Percentiles rank a stretch among this genome's conserved stretches.
These are phyloP conservation scores for Drosophila kurseongensis DNA, from an alignment of 1,140 invertebrate species.

Conservation along the genomic window DNA sequence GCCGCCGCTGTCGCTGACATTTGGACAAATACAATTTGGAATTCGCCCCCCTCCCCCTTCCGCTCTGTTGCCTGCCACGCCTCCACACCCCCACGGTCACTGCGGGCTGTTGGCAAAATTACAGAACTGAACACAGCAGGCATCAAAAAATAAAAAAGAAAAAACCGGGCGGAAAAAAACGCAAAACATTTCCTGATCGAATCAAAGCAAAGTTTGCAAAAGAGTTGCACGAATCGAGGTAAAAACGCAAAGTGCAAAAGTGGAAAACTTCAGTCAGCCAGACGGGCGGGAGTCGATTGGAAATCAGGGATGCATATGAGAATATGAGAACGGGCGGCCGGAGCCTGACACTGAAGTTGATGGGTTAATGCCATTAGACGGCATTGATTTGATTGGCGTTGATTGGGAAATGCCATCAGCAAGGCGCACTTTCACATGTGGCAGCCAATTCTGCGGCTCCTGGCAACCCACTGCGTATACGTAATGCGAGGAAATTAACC, in stretches of 20 bases:
- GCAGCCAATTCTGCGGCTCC: slow-evolving; percentile 6
- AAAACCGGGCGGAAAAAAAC: slow-evolving; percentile 29
- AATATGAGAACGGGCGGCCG: slow-evolving; percentile 1
- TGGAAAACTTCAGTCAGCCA: slow-evolving; percentile 33
- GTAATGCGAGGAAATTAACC: slow-evolving; percentile 26
- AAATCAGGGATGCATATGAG: slow-evolving; percentile 43
- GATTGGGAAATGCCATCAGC: slow-evolving; percentile 74
- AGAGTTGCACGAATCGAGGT: slow-evolving; percentile 39
- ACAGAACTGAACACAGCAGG: slow-evolving; percentile 46
- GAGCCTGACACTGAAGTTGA: slow-evolving; percentile 71
- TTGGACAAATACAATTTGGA: slow-evolving; percentile 68
- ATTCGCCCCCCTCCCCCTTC: slow-evolving; percentile 8
- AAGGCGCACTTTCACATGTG: slow-evolving; percentile 2
- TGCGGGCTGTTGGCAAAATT: slow-evolving; percentile 57
- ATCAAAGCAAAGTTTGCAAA: slow-evolving; percentile 69
- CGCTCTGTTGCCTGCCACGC: slow-evolving; percentile 16
- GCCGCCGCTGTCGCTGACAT: slow-evolving; percentile 49
- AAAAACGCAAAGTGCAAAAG: slow-evolving; percentile 39
- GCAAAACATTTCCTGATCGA: slow-evolving; percentile 75
- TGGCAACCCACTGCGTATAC: slow-evolving; percentile 26
- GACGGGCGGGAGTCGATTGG: slow-evolving; percentile 11
- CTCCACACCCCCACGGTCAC: background rate
- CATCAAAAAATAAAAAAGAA: slow-evolving; percentile 23
- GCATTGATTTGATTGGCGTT: slow-evolving; percentile 83
- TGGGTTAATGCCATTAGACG: slow-evolving; percentile 81